phyloP scores from a whole-genome alignment of 1,140 invertebrate genomes.

The Cyclina sinensis region DNA sequence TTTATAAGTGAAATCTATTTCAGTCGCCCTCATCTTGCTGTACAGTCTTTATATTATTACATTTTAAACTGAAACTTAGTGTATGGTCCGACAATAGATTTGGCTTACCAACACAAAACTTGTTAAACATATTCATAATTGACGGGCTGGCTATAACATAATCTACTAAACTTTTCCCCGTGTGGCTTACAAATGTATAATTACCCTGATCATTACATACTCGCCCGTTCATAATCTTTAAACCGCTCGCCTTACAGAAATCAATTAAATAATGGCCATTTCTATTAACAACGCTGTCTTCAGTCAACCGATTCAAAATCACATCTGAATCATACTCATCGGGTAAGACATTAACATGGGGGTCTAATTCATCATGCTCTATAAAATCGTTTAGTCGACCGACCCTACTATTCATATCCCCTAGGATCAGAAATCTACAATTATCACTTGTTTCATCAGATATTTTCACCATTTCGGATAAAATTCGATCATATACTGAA shows the following conservation, averaged over 20 bases:
- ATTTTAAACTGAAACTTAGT: no score
- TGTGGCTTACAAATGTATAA: background rate
- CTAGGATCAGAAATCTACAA: background rate
- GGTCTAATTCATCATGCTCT: background rate
- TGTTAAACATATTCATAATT: background rate
- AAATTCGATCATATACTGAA: constrained; percentile 7
- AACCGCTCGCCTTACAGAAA: constrained; percentile 16
- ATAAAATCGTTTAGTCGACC: constrained; percentile 2
- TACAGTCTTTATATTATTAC: no score
- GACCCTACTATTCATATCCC: no score
- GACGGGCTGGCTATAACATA: background rate
- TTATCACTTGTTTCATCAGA: constrained; percentile 6
- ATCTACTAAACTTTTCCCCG: constrained; percentile 9
- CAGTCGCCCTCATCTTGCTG: no score
- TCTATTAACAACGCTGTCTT: background rate
- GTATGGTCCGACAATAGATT: no score
- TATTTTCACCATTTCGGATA: constrained; percentile 15
- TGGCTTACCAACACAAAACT: no score
- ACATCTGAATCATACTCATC: constrained; percentile 12
- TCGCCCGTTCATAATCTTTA: no score
- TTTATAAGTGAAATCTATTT: no score
- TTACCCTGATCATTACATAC: background rate
- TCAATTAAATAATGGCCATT: constrained; percentile 21
- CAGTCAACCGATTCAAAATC: background rate
- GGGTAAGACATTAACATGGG: background rate